Conservation (phyloP, 2,888 invertebrate genomes). For the Noctua fimbriata region DNA sequence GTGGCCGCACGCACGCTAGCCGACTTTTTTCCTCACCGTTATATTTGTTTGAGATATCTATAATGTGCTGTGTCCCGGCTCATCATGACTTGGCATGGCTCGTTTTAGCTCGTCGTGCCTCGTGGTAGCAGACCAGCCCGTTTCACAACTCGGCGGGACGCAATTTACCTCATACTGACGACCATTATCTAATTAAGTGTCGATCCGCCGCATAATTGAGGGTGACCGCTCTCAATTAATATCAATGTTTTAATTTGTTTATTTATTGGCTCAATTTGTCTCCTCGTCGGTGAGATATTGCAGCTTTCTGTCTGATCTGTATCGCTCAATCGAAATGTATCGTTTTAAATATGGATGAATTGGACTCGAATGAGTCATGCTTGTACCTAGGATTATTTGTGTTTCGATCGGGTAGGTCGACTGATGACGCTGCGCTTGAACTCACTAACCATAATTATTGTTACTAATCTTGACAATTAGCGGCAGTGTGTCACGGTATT, state of each 20-base stretch:
- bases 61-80: constrained; percentile 39
- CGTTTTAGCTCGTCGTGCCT: background rate
- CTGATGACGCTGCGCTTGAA: no score
- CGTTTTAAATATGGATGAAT: constrained; percentile 45
- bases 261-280: constrained; percentile 65
- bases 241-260: constrained; percentile 68
- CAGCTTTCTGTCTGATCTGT: constrained; percentile 47
- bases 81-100: background rate
- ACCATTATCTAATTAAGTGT: constrained; percentile 72
- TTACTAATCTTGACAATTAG: no score
- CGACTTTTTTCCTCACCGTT: constrained; percentile 53
- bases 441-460: no score
- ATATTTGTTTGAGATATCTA: constrained; percentile 60
- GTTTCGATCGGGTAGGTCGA: no score
- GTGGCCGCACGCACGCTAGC: constrained; percentile 60
- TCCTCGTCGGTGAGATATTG: constrained; percentile 29
- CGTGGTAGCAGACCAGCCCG: background rate
- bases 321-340: constrained; percentile 53
- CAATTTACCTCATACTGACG: constrained; percentile 68
- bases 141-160: constrained; percentile 35
- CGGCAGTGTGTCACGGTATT: no score
- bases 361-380: constrained; percentile 23
- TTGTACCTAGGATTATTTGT: constrained; percentile 1
- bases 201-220: constrained; percentile 60
- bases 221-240: constrained; percentile 63